Evolutionary conservation across 1,140 invertebrate species (phyloP).

Genomic region (Diuraphis noxia): DNA sequence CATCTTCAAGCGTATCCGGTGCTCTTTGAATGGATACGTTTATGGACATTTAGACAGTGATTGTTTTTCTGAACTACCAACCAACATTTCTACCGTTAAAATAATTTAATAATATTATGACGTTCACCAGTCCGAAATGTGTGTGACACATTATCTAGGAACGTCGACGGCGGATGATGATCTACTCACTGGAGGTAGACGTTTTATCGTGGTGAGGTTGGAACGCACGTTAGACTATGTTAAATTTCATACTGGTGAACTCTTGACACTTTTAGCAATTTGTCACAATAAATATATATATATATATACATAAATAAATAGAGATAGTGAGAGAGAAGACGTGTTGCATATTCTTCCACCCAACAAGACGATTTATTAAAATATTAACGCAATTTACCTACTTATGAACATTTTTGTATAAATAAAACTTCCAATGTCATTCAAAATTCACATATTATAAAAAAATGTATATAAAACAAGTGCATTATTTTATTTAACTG

Average conservation of each 20-base stretch:
- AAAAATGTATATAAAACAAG: too few species aligned
- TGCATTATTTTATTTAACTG: not conserved
- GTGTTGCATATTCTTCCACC: not conserved
- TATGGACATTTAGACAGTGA: not conserved
- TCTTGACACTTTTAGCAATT: not conserved
- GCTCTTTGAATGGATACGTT: not conserved
- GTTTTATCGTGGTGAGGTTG: not conserved
- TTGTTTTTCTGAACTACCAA: not conserved
- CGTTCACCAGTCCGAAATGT: not conserved
- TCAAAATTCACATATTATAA: not conserved
- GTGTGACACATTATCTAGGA: not conserved
- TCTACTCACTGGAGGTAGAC: not conserved
- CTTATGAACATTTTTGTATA: not conserved
- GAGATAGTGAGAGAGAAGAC: not conserved
- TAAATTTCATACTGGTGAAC: conserved; percentile 8
- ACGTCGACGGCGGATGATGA: not conserved
- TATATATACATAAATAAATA: not conserved
- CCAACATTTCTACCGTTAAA: not conserved
- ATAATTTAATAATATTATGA: not conserved
- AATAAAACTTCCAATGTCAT: not conserved
- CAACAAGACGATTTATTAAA: not conserved
- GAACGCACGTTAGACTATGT: not conserved
- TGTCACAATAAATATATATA: not conserved
- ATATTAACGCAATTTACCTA: not conserved
- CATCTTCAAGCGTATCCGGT: not conserved